phyloP scores from a whole-genome alignment of 2,113 vertebrate genomes.

The Leptodactylus fuscus region DNA sequence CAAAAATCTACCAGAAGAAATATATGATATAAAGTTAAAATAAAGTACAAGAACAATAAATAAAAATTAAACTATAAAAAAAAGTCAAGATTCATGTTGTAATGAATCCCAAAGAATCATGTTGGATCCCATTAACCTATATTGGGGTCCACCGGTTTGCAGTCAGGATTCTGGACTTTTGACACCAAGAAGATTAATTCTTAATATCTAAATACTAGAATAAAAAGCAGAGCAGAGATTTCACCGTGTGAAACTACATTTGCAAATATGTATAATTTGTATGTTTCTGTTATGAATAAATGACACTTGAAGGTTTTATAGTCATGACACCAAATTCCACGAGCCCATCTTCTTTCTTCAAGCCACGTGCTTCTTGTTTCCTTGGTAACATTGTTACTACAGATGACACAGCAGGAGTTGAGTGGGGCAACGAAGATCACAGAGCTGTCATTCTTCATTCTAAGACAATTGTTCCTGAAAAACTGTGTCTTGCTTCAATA shows the following conservation, averaged over 20 bases:
- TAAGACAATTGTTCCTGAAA: slow-evolving; percentile 87
- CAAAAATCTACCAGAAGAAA: background rate
- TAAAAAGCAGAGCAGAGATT: background rate
- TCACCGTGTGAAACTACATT: background rate
- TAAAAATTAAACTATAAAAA: background rate
- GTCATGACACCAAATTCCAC: slow-evolving; percentile 80
- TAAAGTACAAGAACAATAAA: background rate
- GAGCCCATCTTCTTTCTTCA: slow-evolving; percentile 70
- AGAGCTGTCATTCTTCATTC: slow-evolving; percentile 87
- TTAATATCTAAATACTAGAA: no score
- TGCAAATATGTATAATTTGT: background rate
- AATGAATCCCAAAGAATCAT: no score
- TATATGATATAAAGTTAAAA: background rate
- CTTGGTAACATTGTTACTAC: slow-evolving; percentile 80
- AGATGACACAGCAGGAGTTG: slow-evolving; percentile 77
- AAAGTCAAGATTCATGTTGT: background rate
- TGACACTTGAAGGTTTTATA: background rate
- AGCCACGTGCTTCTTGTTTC: slow-evolving; percentile 73
- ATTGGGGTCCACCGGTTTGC: no score
- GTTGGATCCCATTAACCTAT: no score
- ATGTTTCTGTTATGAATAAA: background rate
- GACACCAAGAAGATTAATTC: no score
- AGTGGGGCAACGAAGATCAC: slow-evolving; percentile 87
- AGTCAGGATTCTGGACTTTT: no score
- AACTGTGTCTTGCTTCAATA: slow-evolving; percentile 82